A percentile compares a stretch with the other conserved stretches of the same genome.
These are phyloP conservation scores for Gasterosteus nipponicus DNA, from an alignment of 2,113 vertebrate genomes.

Conservation along the genomic window DNA sequence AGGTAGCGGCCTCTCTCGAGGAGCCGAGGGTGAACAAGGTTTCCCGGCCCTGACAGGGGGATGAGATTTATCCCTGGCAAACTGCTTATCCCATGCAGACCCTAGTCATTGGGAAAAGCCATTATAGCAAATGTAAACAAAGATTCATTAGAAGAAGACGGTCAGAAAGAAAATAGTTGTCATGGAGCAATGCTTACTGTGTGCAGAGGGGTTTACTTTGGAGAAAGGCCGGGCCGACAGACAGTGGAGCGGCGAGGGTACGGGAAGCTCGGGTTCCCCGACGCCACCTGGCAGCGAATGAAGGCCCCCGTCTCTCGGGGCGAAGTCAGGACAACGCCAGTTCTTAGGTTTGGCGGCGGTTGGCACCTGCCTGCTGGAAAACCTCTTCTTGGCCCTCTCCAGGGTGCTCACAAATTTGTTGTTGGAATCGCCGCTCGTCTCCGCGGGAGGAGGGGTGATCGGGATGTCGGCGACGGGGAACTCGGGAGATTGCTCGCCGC, in stretches of 20 bases:
- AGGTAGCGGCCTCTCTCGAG: conserved; percentile 80
- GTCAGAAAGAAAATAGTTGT: not conserved
- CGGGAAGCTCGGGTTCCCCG: not conserved
- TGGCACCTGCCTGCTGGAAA: conserved; percentile 66
- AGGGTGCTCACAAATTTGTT: conserved; percentile 70
- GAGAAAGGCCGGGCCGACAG: conserved; percentile 74
- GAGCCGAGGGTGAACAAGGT: conserved; percentile 9
- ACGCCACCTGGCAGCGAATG: conserved; percentile 20
- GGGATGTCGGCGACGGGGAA: conserved; percentile 57
- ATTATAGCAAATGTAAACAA: not conserved
- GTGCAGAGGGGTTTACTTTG: conserved; percentile 44
- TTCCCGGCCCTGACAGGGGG: conserved; percentile 18
- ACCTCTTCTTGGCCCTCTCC: conserved; percentile 78
- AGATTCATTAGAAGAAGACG: not conserved
- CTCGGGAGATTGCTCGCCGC: conserved; percentile 50
- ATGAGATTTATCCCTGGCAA: conserved; percentile 10
- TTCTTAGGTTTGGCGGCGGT: conserved; percentile 61
- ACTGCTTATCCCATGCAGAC: conserved; percentile 28
- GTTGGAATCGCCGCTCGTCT: conserved; percentile 52
- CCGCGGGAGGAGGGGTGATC: conserved; percentile 46
- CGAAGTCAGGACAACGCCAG: conserved; percentile 38
- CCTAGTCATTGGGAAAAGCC: conserved; percentile 27
- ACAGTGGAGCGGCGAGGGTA: conserved; percentile 46
- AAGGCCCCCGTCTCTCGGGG: conserved; percentile 13
- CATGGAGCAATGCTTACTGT: conserved; percentile 33